Percentiles rank a stretch among this genome's conserved stretches.
Evolutionary conservation across 2,888 invertebrate genomes (phyloP).

Genomic region (Branchipolynoe longqiensis): DNA sequence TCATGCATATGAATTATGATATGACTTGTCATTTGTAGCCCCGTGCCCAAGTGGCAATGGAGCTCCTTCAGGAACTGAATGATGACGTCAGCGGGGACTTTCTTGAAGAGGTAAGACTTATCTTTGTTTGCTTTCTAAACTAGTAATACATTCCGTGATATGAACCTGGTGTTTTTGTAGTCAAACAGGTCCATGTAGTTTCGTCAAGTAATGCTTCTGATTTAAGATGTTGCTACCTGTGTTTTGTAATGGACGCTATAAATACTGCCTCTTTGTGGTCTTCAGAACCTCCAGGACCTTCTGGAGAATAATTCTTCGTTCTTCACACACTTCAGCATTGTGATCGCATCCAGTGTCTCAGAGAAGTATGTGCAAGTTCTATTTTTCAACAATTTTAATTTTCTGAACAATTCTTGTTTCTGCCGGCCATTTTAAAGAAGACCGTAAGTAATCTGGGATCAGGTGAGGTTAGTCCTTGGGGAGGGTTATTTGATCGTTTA

Average conservation of each 20-base stretch:
- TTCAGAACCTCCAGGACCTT: constrained; percentile 88
- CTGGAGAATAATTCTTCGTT: constrained; percentile 92
- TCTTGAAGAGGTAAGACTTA: constrained; percentile 87
- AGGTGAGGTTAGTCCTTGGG: background rate
- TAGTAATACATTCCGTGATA: background rate
- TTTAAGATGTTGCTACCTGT: too few species aligned
- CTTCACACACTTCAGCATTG: constrained; percentile 92
- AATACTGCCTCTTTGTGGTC: background rate
- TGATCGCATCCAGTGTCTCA: constrained; percentile 89
- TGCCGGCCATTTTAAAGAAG: background rate
- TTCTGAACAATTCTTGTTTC: background rate
- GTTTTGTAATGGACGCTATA: too few species aligned
- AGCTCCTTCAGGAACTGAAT: constrained; percentile 93
- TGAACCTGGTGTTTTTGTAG: background rate
- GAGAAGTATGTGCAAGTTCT: constrained; percentile 84
- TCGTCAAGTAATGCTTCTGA: too few species aligned
- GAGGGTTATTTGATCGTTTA: background rate
- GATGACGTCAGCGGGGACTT: constrained; percentile 95
- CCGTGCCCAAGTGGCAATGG: constrained; percentile 91
- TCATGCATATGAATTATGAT: too few species aligned
- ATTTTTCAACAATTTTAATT: background rate
- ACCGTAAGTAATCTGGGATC: too few species aligned
- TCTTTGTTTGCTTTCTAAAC: background rate
- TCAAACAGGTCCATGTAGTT: too few species aligned
- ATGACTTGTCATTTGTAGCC: constrained; percentile 83